Conservation (phyloP, 2,888 invertebrate species). For the Rosalia funebris region DNA sequence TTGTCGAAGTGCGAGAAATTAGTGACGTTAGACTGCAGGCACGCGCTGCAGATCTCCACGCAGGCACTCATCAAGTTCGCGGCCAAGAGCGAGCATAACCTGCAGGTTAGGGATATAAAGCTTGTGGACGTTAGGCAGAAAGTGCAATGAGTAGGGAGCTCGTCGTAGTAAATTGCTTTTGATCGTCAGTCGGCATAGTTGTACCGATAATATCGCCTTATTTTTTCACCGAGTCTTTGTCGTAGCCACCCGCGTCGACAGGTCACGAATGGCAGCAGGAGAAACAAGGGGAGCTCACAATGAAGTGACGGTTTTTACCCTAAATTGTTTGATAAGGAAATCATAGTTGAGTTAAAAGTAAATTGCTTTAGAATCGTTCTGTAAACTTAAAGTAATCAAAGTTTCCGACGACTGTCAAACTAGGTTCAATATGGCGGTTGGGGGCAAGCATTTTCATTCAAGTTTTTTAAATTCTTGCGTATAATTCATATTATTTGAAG, state of each 20-base stretch:
- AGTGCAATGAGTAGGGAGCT: constrained; percentile 17
- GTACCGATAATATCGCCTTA: constrained; percentile 16
- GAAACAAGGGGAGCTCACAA: no score
- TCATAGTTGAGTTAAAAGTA: no score
- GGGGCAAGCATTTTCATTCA: no score
- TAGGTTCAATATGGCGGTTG: no score
- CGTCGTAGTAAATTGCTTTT: constrained; percentile 9
- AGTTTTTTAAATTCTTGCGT: no score
- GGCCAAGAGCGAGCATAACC: constrained; percentile 80
- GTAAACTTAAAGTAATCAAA: no score
- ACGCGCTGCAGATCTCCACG: constrained; percentile 82
- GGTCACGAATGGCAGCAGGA: background rate
- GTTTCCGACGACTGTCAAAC: no score
- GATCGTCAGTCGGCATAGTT: background rate
- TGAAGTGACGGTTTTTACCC: no score
- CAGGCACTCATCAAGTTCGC: constrained; percentile 87
- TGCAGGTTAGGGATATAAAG: constrained; percentile 83
- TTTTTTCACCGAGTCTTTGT: background rate
- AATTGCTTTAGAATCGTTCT: no score
- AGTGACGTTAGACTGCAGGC: constrained; percentile 78
- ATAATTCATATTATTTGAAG: no score
- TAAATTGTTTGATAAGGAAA: no score
- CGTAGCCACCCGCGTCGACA: background rate
- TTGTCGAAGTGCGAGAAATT: constrained; percentile 80
- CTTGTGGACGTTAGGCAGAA: constrained; percentile 69